Evolutionary conservation across 2,797 vertebrate genomes (phyloP), one percentile per base, ranked within the genome.

Genomic region (Amniataba percoides): DNA sequence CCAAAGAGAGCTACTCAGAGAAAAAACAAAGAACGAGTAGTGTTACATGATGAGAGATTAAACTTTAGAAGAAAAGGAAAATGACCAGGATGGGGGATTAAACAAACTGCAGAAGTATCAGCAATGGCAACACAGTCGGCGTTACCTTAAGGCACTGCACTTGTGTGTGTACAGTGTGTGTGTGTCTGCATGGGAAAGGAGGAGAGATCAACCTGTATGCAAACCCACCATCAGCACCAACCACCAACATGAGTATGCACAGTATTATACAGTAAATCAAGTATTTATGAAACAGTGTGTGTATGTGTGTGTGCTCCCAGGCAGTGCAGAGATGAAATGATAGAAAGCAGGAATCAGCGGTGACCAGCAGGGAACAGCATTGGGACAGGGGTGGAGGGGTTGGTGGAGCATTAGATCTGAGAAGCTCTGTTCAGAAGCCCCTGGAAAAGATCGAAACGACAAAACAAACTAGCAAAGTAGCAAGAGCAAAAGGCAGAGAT

Each of bases 281-380:
- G 68, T 60, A 59, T 64, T 48, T 56, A 43, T 69, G 61, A 74
- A 72, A 86, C 72, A 68, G 80, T 89, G 83, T 84, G 21, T 80
- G 78, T 78, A 61, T 63, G 74, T 80, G 78, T 78, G 64, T 63
- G 74, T 36, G 81, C 69, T 90, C 88, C 92, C 90, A 93, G 92
- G 85, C 82, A 89, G 88, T 75, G 88, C 85, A 91, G 95, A 97
- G 96, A 96, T 96, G 96, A 96, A 97, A 97, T 98, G 97, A 97
- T 92, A 98, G 97, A 96, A 98, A 98, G 97, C 97, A 94, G 97
- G 95, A 95, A 94, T 96, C 96, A 96, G 92, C 88, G 85, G 83
- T 91, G 88, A 92, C 91, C 93, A 95, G 95, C 95, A 95, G 96
- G 95, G 94, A 94, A 94, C 89, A 92, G 96, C 96, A 94, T 95